Percentiles rank a stretch among this genome's conserved stretches.
Conservation (phyloP, 2,797 vertebrate genomes). For the Hozukius guyotensis region DNA sequence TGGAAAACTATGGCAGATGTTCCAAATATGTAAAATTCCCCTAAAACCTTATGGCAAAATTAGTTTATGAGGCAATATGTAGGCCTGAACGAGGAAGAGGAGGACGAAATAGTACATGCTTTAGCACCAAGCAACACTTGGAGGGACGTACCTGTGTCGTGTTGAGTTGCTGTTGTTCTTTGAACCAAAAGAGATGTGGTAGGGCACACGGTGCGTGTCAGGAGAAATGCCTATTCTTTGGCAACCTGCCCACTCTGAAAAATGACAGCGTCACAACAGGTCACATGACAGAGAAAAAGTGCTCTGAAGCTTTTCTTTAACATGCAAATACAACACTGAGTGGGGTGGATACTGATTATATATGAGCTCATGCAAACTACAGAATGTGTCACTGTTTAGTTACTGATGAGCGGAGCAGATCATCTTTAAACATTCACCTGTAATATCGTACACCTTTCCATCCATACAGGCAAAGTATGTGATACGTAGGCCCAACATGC, state of each 20-base stretch:
- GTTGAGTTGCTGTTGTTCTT: conserved; percentile 82
- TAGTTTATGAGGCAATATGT: not conserved
- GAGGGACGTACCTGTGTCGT: conserved; percentile 86
- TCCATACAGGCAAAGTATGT: conserved; percentile 96
- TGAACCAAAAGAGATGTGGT: conserved; percentile 95
- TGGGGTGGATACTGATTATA: not conserved
- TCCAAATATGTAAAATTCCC: not conserved
- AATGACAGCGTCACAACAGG: conserved; percentile 16
- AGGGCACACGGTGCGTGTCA: conserved; percentile 93
- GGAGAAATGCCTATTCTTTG: conserved; percentile 93
- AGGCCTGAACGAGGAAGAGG: not conserved
- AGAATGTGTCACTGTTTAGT: not conserved
- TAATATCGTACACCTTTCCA: conserved; percentile 94
- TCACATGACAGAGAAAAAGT: conserved; percentile 7
- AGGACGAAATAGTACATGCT: not conserved
- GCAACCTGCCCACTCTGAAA: conserved; percentile 94
- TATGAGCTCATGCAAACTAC: not conserved
- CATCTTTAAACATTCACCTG: conserved; percentile 79
- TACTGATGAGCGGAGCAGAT: not conserved
- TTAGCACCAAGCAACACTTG: not conserved
- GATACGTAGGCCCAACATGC: conserved; percentile 93
- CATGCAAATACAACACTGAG: not conserved
- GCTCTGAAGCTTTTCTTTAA: not conserved
- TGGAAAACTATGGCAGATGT: not conserved
- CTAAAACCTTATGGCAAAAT: not conserved